A percentile compares a stretch with the other conserved stretches of the same genome.
Conservation (phyloP, 2,113 vertebrate genomes). For the Tinamus guttatus region DNA sequence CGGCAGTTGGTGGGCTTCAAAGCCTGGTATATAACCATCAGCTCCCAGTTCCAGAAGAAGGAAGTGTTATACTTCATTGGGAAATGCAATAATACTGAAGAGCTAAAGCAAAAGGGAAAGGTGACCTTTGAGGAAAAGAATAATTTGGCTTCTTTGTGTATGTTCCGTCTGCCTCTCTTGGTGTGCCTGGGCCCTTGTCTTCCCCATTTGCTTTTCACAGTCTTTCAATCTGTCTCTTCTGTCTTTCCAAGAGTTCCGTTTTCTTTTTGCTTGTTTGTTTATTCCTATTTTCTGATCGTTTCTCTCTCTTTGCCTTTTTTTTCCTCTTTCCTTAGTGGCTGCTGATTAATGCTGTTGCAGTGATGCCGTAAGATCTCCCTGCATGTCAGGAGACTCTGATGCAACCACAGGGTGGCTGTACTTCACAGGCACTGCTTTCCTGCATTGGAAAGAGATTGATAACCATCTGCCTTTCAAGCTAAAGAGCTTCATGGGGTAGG, state of each 20-base stretch:
- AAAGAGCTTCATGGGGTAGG: background rate
- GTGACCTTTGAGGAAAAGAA: background rate
- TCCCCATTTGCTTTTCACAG: background rate
- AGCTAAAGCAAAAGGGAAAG: background rate
- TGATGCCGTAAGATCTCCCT: conserved; percentile 27
- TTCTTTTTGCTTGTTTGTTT: background rate
- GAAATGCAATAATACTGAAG: background rate
- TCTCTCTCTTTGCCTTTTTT: background rate
- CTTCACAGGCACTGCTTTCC: background rate
- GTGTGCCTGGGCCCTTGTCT: background rate
- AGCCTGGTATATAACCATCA: background rate
- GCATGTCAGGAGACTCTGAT: background rate
- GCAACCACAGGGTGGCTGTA: background rate
- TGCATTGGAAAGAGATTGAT: background rate
- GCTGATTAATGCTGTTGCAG: conserved; percentile 31
- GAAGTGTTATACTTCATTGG: background rate
- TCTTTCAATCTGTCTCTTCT: background rate
- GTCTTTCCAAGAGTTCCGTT: background rate
- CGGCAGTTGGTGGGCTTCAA: conserved; percentile 24
- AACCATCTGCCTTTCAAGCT: background rate
- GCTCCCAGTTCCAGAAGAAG: background rate
- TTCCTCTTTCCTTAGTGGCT: conserved; percentile 19
- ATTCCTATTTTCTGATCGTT: background rate
- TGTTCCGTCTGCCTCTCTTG: background rate
- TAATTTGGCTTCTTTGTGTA: background rate